phyloP scores from a whole-genome alignment of 1,140 invertebrate genomes.

The Dinothrombium tinctorium region DNA sequence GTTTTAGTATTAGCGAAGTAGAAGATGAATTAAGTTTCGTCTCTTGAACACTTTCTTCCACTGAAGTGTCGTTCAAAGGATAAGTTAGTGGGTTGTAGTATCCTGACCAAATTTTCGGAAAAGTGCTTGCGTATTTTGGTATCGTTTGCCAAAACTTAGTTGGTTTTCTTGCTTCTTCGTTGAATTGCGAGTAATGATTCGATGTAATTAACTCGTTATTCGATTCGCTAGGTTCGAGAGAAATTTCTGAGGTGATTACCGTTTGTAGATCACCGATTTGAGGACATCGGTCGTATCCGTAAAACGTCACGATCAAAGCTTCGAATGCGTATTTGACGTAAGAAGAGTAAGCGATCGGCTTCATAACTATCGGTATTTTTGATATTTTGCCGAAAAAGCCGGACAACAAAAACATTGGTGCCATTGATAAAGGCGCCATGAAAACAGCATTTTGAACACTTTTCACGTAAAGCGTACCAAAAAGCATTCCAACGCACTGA shows the following conservation, averaged over 20 bases:
- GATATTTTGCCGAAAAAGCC: conserved; percentile 84
- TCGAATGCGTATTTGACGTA: conserved; percentile 80
- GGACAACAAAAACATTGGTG: conserved; percentile 57
- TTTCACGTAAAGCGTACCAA: conserved; percentile 30
- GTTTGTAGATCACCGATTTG: not conserved
- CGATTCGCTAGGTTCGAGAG: not conserved
- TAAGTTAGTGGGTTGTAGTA: conserved; percentile 3
- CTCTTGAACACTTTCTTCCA: not conserved
- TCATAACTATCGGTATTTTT: conserved; percentile 61
- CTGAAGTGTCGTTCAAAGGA: conserved; percentile 28
- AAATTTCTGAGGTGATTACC: not conserved
- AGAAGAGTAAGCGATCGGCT: conserved; percentile 62
- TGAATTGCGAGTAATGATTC: not conserved
- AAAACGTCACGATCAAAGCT: conserved; percentile 64
- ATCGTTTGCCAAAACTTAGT: too few relatives aligned
- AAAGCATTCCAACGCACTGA: conserved; percentile 70
- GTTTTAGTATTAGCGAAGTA: conserved; percentile 29
- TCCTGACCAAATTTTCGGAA: conserved; percentile 5
- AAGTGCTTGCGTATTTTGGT: not conserved
- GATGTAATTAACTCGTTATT: not conserved
- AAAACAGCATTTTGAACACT: conserved; percentile 42
- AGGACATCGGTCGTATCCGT: conserved; percentile 43
- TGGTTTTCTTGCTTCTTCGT: not conserved
- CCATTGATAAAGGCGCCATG: conserved; percentile 59
- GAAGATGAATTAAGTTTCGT: not conserved